Percentiles rank a stretch among this genome's conserved stretches.
phyloP scores from a whole-genome alignment of 2,888 invertebrate species.

The Salticus scenicus region DNA sequence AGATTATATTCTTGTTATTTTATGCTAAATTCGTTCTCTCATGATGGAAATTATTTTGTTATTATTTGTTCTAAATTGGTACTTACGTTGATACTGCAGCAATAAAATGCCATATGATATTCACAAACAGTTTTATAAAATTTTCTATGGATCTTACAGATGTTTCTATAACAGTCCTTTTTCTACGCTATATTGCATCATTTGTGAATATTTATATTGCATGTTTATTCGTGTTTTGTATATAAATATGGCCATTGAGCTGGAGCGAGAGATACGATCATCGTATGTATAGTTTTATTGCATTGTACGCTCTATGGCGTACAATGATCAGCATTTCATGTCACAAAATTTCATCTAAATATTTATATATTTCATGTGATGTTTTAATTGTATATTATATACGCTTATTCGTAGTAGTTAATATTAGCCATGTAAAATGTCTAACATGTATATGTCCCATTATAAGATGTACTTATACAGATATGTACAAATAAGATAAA shows the following conservation, averaged over 20 bases:
- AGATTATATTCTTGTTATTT: no score
- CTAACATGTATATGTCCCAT: conserved; percentile 16
- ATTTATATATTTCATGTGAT: conserved; percentile 29
- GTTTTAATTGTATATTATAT: conserved; percentile 37
- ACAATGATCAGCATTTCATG: neutral
- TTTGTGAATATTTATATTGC: neutral
- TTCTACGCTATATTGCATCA: neutral
- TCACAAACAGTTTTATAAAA: no score
- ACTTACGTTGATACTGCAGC: no score
- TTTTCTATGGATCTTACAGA: no score
- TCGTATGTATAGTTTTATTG: neutral
- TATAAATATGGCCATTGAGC: neutral
- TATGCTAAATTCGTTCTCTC: no score
- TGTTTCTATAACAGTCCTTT: neutral
- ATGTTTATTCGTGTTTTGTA: neutral
- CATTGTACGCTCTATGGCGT: conserved; percentile 4
- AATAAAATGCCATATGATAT: no score
- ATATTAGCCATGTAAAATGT: conserved; percentile 17
- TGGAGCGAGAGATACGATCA: neutral
- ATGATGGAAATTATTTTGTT: no score
- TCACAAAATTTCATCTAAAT: neutral
- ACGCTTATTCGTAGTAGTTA: conserved; percentile 37
- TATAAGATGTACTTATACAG: conserved; percentile 39
- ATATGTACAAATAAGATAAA: conserved; percentile 31
- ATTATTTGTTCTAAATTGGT: no score